phyloP scores from a whole-genome alignment of 2,888 invertebrate species.

The Thysanoteuthis rhombus region DNA sequence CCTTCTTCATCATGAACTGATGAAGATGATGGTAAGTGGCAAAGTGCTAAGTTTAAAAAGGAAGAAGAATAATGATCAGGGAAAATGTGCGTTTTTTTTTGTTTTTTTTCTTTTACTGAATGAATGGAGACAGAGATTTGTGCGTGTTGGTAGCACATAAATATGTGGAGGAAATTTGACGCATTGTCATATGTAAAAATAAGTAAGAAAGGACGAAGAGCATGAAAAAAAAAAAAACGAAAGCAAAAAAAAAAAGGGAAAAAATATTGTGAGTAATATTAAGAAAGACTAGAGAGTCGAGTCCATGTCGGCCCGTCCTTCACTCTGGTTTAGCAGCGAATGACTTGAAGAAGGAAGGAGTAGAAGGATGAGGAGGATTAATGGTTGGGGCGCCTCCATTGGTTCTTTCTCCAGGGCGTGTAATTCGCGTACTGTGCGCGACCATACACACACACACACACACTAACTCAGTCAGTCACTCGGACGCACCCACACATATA shows the following conservation, averaged over 20 bases:
- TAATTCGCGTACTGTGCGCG: background rate
- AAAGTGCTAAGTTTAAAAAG: too few species aligned
- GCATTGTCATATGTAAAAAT: background rate
- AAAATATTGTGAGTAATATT: too few species aligned
- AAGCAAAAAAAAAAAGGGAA: too few species aligned
- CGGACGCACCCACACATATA: background rate
- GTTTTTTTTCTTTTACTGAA: background rate
- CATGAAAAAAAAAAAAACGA: too few species aligned
- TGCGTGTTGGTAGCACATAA: background rate
- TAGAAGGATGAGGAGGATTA: background rate
- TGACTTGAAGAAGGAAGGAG: background rate
- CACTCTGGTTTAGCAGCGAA: background rate
- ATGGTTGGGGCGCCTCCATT: background rate
- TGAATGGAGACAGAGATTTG: background rate
- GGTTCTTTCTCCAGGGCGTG: background rate
- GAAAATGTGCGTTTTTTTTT: background rate
- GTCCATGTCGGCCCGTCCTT: background rate
- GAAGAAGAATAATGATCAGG: background rate
- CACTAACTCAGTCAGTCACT: background rate
- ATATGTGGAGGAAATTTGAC: background rate
- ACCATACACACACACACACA: background rate
- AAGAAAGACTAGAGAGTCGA: too few species aligned
- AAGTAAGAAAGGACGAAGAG: background rate
- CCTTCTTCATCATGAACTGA: background rate
- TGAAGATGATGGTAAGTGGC: too few species aligned